Base-by-base conservation (phyloP, 2,113 vertebrate species). In the Odontophorus gujanensis region DNA sequence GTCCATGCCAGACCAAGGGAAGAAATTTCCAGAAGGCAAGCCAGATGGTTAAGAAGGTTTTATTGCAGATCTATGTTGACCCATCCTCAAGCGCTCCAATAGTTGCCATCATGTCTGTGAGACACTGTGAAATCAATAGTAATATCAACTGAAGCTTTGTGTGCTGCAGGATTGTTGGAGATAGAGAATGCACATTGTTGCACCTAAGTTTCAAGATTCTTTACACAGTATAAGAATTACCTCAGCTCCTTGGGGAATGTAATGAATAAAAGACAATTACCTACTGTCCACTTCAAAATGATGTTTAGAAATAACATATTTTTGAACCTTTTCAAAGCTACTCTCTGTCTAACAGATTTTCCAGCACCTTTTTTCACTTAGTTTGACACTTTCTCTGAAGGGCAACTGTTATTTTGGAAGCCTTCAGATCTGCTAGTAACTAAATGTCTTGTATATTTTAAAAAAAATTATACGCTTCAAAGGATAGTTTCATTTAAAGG, bases 11-110 rank as follows among this genome's bases (percentile, higher is more conserved):
- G 76, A 78, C 36, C 0, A 2, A 80, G 22, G 26, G 59, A 96
- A 83, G 61, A 95, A 55, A 85, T 87, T 94, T 97, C 90, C 90
- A 97, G 95, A 96, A 96, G 81, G 88, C 21, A 96, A 43, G 66
- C 72, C 90, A 95, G 95, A 91, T 96, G 94, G 92, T 77, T 80
- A 93, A 94, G 74, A 86, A 36, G 40, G 32, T 94, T 96, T 94
- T 82, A 77, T 50, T 86, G 58, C n/a, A 83, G 47, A 86, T 66
- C 53, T 85, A 3, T 78, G 81, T 51, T 95, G 93, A 92, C 80
- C 95, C 62, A 68, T 83, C 59, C 43, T 19, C 71, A 75, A 82
- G 42, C 72, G 71, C 66, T 95, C 86, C 57, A 62, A 40, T 81
- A 92, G 71, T 91, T n/a, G 0, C 63, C 26, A 17, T 76, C 13